Conservation (phyloP, 2,888 invertebrate genomes). For the Mayetiola destructor region DNA sequence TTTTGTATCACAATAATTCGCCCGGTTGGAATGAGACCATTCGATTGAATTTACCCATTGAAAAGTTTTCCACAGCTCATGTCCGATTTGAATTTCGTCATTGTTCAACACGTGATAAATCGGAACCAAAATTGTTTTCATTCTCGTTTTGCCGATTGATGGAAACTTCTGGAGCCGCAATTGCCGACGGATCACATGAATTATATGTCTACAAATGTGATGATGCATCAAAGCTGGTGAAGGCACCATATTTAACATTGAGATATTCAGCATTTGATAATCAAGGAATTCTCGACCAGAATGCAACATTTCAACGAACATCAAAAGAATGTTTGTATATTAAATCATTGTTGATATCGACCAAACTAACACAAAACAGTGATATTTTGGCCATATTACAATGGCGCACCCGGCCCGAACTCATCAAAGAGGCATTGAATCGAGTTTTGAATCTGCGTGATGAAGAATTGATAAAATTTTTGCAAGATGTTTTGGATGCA, state of each 20-base stretch:
- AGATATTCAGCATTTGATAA: constrained; percentile 49
- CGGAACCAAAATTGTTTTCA: constrained; percentile 79
- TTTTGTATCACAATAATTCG: constrained; percentile 86
- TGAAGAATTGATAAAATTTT: constrained; percentile 86
- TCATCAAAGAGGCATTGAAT: constrained; percentile 71
- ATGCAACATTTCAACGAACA: constrained; percentile 54
- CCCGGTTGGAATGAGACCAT: constrained; percentile 87
- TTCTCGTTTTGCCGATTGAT: constrained; percentile 82
- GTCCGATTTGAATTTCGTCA: constrained; percentile 83
- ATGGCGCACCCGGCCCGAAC: constrained; percentile 81
- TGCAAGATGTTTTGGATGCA: constrained; percentile 87
- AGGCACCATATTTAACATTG: constrained; percentile 47
- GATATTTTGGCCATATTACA: constrained; percentile 77
- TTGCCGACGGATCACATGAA: constrained; percentile 76
- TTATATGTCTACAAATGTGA: constrained; percentile 90
- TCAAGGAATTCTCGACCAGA: constrained; percentile 36
- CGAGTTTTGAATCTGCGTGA: constrained; percentile 68
- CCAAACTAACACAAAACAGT: constrained; percentile 92
- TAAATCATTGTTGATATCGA: constrained; percentile 76
- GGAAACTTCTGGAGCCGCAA: constrained; percentile 80
- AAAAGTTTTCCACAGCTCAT: constrained; percentile 83
- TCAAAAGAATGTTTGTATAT: constrained; percentile 73
- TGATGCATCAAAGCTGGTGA: constrained; percentile 45
- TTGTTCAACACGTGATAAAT: constrained; percentile 83
- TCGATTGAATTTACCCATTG: constrained; percentile 75